Base-by-base conservation (phyloP, 2,113 vertebrate genomes). In the Zosterops borbonicus region DNA sequence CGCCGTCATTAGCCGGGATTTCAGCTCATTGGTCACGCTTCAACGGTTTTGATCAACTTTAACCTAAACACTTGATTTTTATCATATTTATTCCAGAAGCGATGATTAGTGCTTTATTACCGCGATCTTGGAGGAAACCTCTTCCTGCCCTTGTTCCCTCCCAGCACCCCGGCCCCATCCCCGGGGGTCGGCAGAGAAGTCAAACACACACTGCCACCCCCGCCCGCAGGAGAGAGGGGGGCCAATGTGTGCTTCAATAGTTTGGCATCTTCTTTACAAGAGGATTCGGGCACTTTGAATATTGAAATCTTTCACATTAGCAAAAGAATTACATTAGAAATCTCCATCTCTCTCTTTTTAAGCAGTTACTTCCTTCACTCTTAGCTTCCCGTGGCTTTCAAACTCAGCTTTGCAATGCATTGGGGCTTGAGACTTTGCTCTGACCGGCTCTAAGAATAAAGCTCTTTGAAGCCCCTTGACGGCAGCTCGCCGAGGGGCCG, bases 271-370 rank as follows among this genome's bases (percentile, higher is more conserved):
- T 97, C 95, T 97, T 97, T 97, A 95, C 98, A 97, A 97, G 96
- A 11, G 96, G 97, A 97, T 98, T 98, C 97, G 94, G 96, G 94
- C 94, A 97, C 97, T 98, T 97, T 98, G 97, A 97, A 98, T 98
- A 97, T 97, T 98, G 96, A 98, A 98, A 98, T 97, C 70, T 68
- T 96, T 95, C 95, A 93, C 97, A 98, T 98, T 98, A 98, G 97
- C 98, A 98, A 98, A 98, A 98, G 97, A 98, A 98, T 98, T 86
- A 90, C 59, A 85, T 94, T 96, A 97, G 96, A 97, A 97, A 96
- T 97, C 97, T 96, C 95, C 97, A 93, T 70, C 92, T 94, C 96
- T 93, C 91, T 95, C 94, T 90, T 87, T 90, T 93, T 95, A 97
- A 96, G 97, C 95, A 91, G 95, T 95, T 75, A 96, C 96, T 98